phyloP scores from a whole-genome alignment of 2,888 invertebrate species.

The Maniola hyperantus region DNA sequence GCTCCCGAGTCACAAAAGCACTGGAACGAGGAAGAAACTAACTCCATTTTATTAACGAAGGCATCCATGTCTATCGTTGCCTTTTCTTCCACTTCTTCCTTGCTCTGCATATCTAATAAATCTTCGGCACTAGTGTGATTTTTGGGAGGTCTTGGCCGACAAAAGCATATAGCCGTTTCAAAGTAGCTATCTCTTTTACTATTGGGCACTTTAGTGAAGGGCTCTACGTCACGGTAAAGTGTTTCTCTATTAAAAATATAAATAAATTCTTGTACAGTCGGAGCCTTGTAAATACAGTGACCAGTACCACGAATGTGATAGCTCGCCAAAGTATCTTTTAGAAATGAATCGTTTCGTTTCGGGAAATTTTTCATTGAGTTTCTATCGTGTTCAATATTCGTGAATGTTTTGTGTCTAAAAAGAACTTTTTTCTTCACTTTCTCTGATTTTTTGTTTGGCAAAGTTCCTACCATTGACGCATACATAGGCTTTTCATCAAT shows the following conservation, averaged over 20 bases:
- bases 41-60: conserved; percentile 57
- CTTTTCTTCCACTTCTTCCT: conserved; percentile 54
- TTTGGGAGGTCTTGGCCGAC: conserved; percentile 67
- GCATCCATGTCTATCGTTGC: conserved; percentile 62
- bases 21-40: conserved; percentile 65
- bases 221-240: conserved; percentile 60
- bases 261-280: conserved; percentile 72
- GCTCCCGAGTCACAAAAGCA: conserved; percentile 72
- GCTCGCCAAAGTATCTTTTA: conserved; percentile 69
- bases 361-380: conserved; percentile 64
- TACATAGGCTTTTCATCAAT: conserved; percentile 61
- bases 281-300: conserved; percentile 74
- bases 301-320: conserved; percentile 78
- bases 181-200: conserved; percentile 64
- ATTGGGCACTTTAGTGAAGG: conserved; percentile 61
- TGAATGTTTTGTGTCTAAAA: conserved; percentile 77
- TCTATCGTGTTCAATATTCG: conserved; percentile 73
- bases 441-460: conserved; percentile 64
- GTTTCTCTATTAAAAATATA: conserved; percentile 76
- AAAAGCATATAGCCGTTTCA: conserved; percentile 79
- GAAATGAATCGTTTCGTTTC: conserved; percentile 62
- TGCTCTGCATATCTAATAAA: conserved; percentile 57
- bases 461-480: conserved; percentile 71
- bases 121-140: conserved; percentile 75
- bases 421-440: conserved; percentile 65